Evolutionary conservation across 2,113 vertebrate species (phyloP).

Genomic region (Malurus cyaneus): DNA sequence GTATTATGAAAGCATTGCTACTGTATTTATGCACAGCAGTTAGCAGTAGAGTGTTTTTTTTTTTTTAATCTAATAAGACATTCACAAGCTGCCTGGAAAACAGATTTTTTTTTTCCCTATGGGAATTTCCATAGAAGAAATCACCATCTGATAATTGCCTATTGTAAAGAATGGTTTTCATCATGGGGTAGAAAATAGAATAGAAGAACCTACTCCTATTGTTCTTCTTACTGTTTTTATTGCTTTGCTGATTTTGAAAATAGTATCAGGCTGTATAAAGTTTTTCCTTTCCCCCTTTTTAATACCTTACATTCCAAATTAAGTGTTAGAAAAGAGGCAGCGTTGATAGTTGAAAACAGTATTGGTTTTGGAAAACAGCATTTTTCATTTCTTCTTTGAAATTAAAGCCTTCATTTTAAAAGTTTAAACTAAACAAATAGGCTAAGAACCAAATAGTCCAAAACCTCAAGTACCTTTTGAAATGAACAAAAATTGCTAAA

Average conservation of each 20-base stretch:
- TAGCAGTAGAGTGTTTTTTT: background rate
- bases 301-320: background rate
- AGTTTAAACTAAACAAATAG: background rate
- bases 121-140: background rate
- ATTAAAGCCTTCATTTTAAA: background rate
- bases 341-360: background rate
- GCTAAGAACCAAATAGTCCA: background rate
- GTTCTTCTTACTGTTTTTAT: background rate
- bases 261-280: background rate
- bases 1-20: background rate
- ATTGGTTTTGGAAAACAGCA: background rate
- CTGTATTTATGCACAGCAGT: background rate
- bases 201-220: background rate
- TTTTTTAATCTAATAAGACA: constrained; percentile 1
- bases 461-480: background rate
- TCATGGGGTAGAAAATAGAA: background rate
- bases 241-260: background rate
- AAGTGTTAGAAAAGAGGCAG: background rate
- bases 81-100: constrained; percentile 19
- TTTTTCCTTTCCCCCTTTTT: background rate
- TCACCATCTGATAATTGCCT: background rate
- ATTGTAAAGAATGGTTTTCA: background rate
- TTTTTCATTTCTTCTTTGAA: background rate
- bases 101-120: background rate
- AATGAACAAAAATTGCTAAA: background rate